Percentiles rank a stretch among this genome's conserved stretches.
Evolutionary conservation across 2,888 invertebrate genomes (phyloP).

Genomic region (Meta bourneti): DNA sequence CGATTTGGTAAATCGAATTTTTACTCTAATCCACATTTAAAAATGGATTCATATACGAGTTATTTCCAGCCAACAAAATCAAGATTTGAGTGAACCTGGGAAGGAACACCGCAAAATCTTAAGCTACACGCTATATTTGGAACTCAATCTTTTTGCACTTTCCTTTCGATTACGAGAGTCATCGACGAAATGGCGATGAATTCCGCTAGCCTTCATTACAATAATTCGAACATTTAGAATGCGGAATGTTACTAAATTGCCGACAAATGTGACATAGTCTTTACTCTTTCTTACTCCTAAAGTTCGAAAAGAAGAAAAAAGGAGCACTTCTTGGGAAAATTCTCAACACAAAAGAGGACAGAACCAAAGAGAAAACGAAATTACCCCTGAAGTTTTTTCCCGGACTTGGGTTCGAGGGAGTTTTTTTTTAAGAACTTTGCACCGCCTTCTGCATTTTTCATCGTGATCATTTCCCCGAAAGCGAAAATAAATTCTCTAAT

Average conservation of each 20-base stretch:
- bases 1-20: too few relatives aligned
- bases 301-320: not conserved
- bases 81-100: too few relatives aligned
- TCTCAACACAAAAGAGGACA: conserved; percentile 16
- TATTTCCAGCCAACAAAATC: too few relatives aligned
- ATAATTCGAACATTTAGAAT: conserved; percentile 61
- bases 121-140: too few relatives aligned
- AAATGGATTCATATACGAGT: too few relatives aligned
- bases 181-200: not conserved
- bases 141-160: not conserved
- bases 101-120: too few relatives aligned
- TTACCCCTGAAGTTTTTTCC: conserved; percentile 18
- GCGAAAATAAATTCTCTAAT: conserved; percentile 54
- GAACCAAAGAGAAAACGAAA: conserved; percentile 22
- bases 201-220: conserved; percentile 46
- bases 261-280: conserved; percentile 29
- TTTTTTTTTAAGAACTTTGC: conserved; percentile 27
- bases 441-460: conserved; percentile 32
- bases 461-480: conserved; percentile 31
- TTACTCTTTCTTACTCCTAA: not conserved
- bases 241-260: conserved; percentile 35
- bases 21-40: too few relatives aligned
- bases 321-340: not conserved
- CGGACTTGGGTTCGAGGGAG: conserved; percentile 4
- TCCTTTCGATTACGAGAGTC: not conserved